Evolutionary conservation across 2,797 vertebrate species (phyloP), one percentile per base, ranked within the genome.

Genomic region (Alectoris magna): DNA sequence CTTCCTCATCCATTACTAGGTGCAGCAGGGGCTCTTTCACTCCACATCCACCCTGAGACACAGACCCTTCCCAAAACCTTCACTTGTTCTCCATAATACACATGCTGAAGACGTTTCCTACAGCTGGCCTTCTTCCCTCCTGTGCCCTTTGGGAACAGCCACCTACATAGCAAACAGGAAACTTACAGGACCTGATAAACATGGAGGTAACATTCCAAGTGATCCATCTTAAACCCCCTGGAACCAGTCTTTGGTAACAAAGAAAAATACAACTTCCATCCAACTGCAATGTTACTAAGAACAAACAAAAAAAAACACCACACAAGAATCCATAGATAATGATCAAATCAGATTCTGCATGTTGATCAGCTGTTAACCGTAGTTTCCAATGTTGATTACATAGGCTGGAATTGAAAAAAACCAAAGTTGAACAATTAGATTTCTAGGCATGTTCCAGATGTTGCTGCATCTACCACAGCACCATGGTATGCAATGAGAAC

Each of bases 401-500:
- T 17, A 69, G 60, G 44, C 8, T 90, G 74, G 60, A 63, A 79
- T 24, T 84, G 78, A 77, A 90, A 53, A 53, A 87, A 87, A 91
- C 31, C 67, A 38, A 63, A 58, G 31, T 38, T 29, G 70, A 26
- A 51, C 51, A 94, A 91, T 56, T 75, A 84, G 58, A 95, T 79
- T 75, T 62, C 76, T 71, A 91, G 72, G 76, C 74, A 91, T 44
- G 41, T 90, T 87, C 89, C 80, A 70, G 81, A 79, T 87, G 60
- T 74, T 85, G 77, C 67, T 95, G 86, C 55, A 80, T 78, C 81
- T 93, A 79, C 73, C 87, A 86, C 80, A 78, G 85, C 76, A 79
- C n/a, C 56, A 72, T 16, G 38, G 44, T 62, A 73, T 43, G 73
- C 51, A 46, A 51, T 23, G 34, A 36, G 56, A 95, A 90, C 67